Conservation (phyloP, 2,888 invertebrate species). For the Alloscopus bannaensis region DNA sequence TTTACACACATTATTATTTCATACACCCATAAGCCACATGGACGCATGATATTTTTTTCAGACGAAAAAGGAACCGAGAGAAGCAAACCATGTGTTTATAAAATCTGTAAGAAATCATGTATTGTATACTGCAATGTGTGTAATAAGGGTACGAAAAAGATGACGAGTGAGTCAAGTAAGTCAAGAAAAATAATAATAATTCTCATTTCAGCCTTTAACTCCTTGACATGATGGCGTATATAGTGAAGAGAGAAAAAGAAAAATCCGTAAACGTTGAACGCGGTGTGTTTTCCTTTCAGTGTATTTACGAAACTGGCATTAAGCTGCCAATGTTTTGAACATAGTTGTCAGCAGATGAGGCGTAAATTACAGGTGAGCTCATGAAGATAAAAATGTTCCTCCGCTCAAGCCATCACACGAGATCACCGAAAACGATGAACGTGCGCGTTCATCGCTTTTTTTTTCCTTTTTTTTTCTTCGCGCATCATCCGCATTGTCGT, state of each 20-base stretch:
- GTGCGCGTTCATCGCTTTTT: background rate
- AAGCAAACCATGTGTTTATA: constrained; percentile 1
- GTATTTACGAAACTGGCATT: constrained; percentile 58
- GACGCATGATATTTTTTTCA: constrained; percentile 8
- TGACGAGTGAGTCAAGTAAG: constrained; percentile 20
- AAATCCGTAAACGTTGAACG: constrained; percentile 49
- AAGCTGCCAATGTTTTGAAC: constrained; percentile 66
- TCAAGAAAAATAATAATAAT: constrained; percentile 11
- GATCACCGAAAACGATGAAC: constrained; percentile 18
- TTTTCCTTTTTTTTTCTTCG: no score
- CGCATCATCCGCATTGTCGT: no score
- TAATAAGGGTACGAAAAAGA: constrained; percentile 3
- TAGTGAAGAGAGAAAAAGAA: no score
- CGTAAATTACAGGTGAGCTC: constrained; percentile 64
- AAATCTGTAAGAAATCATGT: constrained; percentile 6
- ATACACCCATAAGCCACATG: constrained; percentile 64
- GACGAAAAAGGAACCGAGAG: constrained; percentile 33
- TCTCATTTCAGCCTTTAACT: constrained; percentile 18
- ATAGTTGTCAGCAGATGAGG: constrained; percentile 66
- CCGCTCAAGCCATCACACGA: constrained; percentile 35
- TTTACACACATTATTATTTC: no score
- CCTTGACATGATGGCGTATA: constrained; percentile 61
- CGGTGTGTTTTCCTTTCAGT: constrained; percentile 45
- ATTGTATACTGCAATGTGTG: constrained; percentile 4
- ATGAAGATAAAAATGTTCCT: constrained; percentile 58